Conservation (phyloP, 30 jellyfish, hydroid and myxozoan genomes). For the Phacellophora camtschatica region DNA sequence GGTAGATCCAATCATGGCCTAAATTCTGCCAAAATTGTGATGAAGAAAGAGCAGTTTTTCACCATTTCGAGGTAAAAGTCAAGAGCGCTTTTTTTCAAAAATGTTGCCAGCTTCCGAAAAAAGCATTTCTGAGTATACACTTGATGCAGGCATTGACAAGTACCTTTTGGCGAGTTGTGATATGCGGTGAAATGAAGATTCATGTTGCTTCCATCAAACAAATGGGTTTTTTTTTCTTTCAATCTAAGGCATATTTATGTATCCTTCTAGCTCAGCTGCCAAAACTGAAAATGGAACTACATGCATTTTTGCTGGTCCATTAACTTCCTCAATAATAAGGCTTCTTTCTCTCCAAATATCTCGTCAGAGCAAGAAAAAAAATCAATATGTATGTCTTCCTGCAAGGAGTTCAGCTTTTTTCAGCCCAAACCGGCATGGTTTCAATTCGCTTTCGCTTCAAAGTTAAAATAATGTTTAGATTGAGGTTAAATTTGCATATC, state of each 20-base stretch:
- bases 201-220: conserved; percentile 43
- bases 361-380: conserved; percentile 62
- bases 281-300: conserved; percentile 31
- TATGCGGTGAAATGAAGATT: conserved; percentile 31
- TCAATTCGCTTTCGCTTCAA: no score
- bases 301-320: not conserved
- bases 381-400: conserved; percentile 42
- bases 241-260: conserved; percentile 2
- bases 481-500: no score
- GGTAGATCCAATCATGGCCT: no score
- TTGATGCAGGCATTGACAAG: no score
- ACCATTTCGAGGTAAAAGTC: no score
- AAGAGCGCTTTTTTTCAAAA: no score
- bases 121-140: no score
- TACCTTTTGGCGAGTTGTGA: conserved; percentile 20
- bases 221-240: conserved; percentile 13
- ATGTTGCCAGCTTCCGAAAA: no score
- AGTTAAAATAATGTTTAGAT: no score
- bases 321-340: conserved; percentile 3
- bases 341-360: conserved; percentile 14
- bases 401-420: conserved; percentile 26
- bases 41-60: no score
- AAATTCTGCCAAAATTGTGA: no score
- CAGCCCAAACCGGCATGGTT: no score
- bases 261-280: conserved; percentile 48